Evolutionary conservation across 2,888 invertebrate genomes (phyloP), one percentile per base, ranked within the genome.

Genomic region (Pseudoips prasinana): DNA sequence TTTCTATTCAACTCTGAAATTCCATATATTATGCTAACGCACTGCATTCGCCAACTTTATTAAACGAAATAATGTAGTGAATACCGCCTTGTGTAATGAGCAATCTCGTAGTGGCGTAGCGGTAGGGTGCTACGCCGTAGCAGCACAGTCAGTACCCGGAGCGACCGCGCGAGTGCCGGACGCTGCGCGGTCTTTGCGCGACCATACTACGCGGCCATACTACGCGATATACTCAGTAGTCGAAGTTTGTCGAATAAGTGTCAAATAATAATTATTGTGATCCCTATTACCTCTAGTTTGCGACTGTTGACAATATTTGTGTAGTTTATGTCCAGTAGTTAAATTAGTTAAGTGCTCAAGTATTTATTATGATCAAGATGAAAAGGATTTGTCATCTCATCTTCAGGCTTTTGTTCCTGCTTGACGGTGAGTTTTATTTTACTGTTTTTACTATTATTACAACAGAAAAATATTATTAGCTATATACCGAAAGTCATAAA

Each of bases 301-400:
- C n/a, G n/a, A n/a, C n/a, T n/a, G n/a, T 34, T 33, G 40, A 42
- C 39, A 44, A 39, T 46, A 57, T 17, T 42, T 19, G 55, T 57
- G 63, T 55, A 46, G 41, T 46, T 41, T 25, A 46, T 50, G 46
- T 30, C 29, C 33, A 22, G 10, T 50, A 33, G 33, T 39, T 32
- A 29, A 28, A 29, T 9, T 31, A 39, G 38, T 57, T 46, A 57
- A 80, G 54, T 55, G 58, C 27, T 25, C 10, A 7, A 40, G 43
- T 14, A 14, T 14, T 14, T 14, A 14, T n/a, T n/a, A 57, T 78
- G 80, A 61, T 75, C 66, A 77, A 76, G 72, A 84, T 85, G 82
- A 78, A 71, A 75, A 73, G 86, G 82, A 83, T 85, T 71, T 84
- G 80, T 56, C 79, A 79, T 55, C 75, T 85, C 51, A 72, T 85